Conservation (phyloP, 2,888 invertebrate genomes). For the Micoletzkya japonica region DNA sequence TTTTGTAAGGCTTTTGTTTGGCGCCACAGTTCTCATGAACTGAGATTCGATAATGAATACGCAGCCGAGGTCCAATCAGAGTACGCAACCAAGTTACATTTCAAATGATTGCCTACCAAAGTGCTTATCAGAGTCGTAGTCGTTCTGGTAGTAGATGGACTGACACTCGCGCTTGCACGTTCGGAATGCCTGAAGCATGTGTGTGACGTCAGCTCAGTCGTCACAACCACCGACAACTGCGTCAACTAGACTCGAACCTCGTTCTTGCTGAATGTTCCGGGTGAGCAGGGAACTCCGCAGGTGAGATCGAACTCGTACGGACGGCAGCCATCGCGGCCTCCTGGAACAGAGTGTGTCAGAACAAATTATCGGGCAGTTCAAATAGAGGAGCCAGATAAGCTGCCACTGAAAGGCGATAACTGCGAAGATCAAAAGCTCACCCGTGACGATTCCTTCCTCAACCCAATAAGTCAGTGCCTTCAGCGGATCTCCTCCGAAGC, state of each 20-base stretch:
- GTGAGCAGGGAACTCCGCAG: conserved; percentile 61
- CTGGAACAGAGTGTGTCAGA: conserved; percentile 29
- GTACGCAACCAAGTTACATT: background rate
- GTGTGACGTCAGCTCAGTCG: background rate
- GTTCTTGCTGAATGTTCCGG: conserved; percentile 56
- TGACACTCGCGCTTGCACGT: conserved; percentile 57
- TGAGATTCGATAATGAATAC: too few relatives aligned
- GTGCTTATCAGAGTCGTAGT: conserved; percentile 59
- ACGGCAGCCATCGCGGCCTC: conserved; percentile 60
- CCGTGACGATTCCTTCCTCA: conserved; percentile 58
- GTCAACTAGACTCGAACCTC: conserved; percentile 34
- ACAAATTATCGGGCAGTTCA: background rate
- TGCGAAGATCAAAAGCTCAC: conserved; percentile 20
- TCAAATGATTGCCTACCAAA: too few relatives aligned
- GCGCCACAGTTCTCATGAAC: too few relatives aligned
- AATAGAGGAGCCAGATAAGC: background rate
- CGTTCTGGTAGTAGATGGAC: conserved; percentile 57
- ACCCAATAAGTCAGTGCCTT: conserved; percentile 63
- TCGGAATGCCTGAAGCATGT: conserved; percentile 32
- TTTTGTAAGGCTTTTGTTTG: too few relatives aligned
- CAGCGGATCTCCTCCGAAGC: conserved; percentile 62
- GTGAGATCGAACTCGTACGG: conserved; percentile 55
- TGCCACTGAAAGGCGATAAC: too few relatives aligned
- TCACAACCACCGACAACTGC: background rate
- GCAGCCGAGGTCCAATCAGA: too few relatives aligned